A percentile compares a stretch with the other conserved stretches of the same genome.
phyloP scores from a whole-genome alignment of 2,797 vertebrate genomes.

The Gorsachius magnificus region DNA sequence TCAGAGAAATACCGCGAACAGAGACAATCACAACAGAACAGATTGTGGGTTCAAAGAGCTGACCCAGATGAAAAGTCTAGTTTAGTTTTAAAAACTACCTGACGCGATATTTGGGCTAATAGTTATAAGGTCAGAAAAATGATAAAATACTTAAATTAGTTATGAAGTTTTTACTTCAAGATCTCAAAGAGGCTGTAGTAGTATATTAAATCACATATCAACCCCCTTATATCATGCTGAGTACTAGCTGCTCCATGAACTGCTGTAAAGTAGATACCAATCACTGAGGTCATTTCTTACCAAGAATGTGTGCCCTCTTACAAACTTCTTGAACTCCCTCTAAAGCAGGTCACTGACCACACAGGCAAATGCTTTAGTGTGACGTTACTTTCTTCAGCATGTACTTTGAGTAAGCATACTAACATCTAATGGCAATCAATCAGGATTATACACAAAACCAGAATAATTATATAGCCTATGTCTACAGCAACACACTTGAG shows the following conservation, averaged over 20 bases:
- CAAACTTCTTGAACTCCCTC: not conserved
- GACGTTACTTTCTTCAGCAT: not conserved
- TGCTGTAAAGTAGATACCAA: fast-evolving
- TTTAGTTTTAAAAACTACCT: not conserved
- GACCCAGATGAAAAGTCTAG: not conserved
- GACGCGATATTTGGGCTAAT: not conserved
- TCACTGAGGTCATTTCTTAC: not conserved
- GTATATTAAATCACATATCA: not conserved
- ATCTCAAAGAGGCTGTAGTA: not conserved
- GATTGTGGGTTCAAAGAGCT: conserved; percentile 6
- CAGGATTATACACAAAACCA: not conserved
- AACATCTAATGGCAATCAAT: not conserved
- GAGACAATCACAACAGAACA: not conserved
- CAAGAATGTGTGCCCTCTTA: not conserved
- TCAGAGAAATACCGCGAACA: not conserved
- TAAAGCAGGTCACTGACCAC: not conserved
- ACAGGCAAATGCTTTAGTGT: not conserved
- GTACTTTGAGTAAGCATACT: not conserved
- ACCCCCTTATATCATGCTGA: not conserved
- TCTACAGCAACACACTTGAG: not conserved
- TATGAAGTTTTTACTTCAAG: not conserved
- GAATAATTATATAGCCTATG: not conserved
- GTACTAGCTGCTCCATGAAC: not conserved
- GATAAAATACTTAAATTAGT: not conserved
- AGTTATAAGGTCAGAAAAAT: not conserved